Evolutionary conservation across 2,888 invertebrate genomes (phyloP), one percentile per base, ranked within the genome.

Genomic region (Portevinia maculata): DNA sequence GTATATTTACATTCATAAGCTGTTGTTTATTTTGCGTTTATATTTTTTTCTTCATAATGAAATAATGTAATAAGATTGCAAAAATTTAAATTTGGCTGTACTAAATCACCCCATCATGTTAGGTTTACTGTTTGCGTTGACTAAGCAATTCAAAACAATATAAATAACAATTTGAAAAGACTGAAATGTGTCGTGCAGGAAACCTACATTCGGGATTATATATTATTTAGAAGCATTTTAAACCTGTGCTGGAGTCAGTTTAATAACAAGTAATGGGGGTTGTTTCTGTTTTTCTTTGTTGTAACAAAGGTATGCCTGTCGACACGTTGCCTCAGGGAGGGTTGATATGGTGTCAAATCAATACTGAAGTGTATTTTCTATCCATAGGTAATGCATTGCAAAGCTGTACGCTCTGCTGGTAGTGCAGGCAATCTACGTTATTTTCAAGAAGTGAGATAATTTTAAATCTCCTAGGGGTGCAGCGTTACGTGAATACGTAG

Each of bases 331-430:
- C 69, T 8, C 15, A 11, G 7, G 21, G 15, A 32, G 48, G 39
- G 32, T 11, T 1, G 62, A 39, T 30, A 44, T 13, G n/a, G 37
- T 71, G 71, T 73, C 53, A 52, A 60, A 59, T 57, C 71, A 59
- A 52, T 53, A 73, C 48, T 59, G 53, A 59, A 50, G 9, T 19
- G 19, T 44, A 21, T 64, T 55, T 62, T 59, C 79, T 75, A 69
- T 79, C 74, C 62, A 67, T 75, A 50, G 67, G 69, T 62, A 64
- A 57, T 79, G 79, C 75, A 69, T 79, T 69, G 74, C 60, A 55
- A 41, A 62, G 62, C 57, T n/a, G n/a, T n/a, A 52, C 7, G 48
- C 34, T 41, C 59, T 57, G 41, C 9, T 32, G 30, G 17, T 55
- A 46, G 55, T 75, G 78, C 64, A 79, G 73, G 67, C 64, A 67